phyloP scores from a whole-genome alignment of 1,140 invertebrate species.

The Drosophila nasuta region DNA sequence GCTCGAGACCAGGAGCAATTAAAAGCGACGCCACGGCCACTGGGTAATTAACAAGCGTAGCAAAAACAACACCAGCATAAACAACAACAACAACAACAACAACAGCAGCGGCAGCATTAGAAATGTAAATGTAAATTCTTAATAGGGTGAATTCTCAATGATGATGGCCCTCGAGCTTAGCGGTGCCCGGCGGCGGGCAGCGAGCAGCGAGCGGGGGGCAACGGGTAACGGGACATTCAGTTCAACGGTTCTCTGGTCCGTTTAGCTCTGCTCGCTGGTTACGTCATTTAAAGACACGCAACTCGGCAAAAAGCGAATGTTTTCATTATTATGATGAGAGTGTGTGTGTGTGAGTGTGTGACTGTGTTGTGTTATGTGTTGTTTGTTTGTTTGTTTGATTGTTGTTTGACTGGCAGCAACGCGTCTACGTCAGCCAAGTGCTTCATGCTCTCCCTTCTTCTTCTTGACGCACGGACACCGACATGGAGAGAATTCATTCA shows the following conservation, averaged over 20 bases:
- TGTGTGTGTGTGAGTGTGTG: slow-evolving; percentile 33
- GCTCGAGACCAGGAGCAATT: slow-evolving; percentile 43
- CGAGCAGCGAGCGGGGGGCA: neutral
- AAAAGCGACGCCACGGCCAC: slow-evolving; percentile 62
- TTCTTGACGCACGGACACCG: slow-evolving; percentile 24
- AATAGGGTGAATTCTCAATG: slow-evolving; percentile 46
- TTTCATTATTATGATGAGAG: slow-evolving; percentile 61
- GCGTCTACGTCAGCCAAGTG: slow-evolving; percentile 21
- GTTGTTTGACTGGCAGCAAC: slow-evolving; percentile 42
- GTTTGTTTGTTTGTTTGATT: slow-evolving; percentile 45
- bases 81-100: slow-evolving; percentile 28
- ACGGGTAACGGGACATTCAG: slow-evolving; percentile 4
- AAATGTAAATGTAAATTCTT: slow-evolving; percentile 53
- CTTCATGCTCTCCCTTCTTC: neutral
- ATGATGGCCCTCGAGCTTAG: slow-evolving; percentile 8
- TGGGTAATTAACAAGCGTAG: slow-evolving; percentile 71
- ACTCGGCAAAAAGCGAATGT: slow-evolving; percentile 61
- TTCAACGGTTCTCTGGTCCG: slow-evolving; percentile 27
- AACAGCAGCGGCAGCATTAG: slow-evolving; percentile 25
- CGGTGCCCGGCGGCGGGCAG: neutral
- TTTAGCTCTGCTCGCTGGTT: slow-evolving; percentile 43
- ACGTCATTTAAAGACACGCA: slow-evolving; percentile 76
- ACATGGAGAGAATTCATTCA: slow-evolving; percentile 10
- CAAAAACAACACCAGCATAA: slow-evolving; percentile 21
- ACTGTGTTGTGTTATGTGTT: slow-evolving; percentile 21